Evolutionary conservation across 2,797 vertebrate genomes (phyloP).

Genomic region (Pseudochromis fuscus): DNA sequence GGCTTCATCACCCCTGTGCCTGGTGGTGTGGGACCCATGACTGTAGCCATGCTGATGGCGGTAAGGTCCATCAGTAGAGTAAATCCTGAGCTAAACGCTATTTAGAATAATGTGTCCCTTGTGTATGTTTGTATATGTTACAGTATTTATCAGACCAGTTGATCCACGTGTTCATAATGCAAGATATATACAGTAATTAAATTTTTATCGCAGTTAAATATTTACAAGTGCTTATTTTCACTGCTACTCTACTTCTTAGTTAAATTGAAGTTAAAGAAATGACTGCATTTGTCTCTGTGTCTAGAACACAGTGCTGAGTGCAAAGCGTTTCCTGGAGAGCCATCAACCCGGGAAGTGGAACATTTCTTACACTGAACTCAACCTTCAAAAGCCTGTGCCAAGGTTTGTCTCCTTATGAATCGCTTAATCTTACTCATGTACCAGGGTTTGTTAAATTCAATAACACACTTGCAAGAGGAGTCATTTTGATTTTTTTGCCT

Average conservation of each 20-base stretch:
- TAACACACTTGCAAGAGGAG: background rate
- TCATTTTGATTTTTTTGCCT: background rate
- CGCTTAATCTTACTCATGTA: background rate
- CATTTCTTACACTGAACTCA: constrained; percentile 89
- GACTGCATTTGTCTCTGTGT: constrained; percentile 30
- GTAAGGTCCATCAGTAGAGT: constrained; percentile 74
- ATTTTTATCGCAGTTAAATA: background rate
- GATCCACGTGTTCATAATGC: background rate
- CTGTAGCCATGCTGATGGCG: constrained; percentile 98
- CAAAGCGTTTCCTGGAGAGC: constrained; percentile 89
- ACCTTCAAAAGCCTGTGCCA: constrained; percentile 91
- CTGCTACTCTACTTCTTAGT: background rate
- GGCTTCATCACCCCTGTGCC: constrained; percentile 97
- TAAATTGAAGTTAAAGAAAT: background rate
- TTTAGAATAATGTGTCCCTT: too few relatives aligned
- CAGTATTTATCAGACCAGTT: background rate
- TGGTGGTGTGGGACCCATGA: constrained; percentile 98
- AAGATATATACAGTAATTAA: background rate
- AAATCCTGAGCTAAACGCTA: background rate
- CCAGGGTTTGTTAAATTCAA: background rate
- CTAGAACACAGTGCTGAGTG: constrained; percentile 96
- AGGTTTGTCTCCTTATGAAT: constrained; percentile 82
- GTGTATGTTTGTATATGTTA: background rate
- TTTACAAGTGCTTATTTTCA: background rate
- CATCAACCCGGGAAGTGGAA: constrained; percentile 91